These are phyloP conservation scores for Eristalinus sepulchralis DNA, from an alignment of 2,888 invertebrate species.

Conservation along the genomic window DNA sequence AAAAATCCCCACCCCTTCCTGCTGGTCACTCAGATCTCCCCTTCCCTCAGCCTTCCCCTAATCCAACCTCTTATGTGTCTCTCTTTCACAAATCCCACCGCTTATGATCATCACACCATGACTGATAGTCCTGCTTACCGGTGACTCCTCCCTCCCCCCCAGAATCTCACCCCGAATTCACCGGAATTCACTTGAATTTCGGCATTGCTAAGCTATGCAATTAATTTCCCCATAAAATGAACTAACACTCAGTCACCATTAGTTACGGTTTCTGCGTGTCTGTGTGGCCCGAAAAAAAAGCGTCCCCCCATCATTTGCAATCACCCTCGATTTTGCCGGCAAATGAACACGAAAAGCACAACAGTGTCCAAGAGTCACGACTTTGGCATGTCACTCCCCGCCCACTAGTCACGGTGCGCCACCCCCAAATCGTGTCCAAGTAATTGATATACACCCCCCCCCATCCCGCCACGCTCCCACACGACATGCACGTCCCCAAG, in stretches of 20 bases:
- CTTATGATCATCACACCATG: background rate
- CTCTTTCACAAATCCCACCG: background rate
- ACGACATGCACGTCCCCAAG: background rate
- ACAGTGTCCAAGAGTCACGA: conserved; percentile 13
- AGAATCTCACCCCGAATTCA: no score
- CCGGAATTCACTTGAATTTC: no score
- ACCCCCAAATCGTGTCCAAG: conserved; percentile 26
- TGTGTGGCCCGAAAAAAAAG: background rate
- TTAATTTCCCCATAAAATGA: conserved; percentile 51
- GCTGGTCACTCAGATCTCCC: no score
- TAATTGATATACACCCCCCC: conserved; percentile 65
- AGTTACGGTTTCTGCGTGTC: conserved; percentile 21
- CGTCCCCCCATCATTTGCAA: background rate
- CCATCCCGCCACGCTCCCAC: background rate
- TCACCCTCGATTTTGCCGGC: conserved; percentile 1
- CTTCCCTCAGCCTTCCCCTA: background rate
- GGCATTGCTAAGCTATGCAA: conserved; percentile 39
- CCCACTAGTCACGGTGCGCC: background rate
- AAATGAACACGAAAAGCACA: conserved; percentile 1
- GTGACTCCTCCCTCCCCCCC: background rate
- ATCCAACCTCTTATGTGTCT: background rate
- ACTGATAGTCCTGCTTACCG: background rate
- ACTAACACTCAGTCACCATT: conserved; percentile 51
- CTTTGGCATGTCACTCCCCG: conserved; percentile 21
- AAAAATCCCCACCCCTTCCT: no score